Base-by-base conservation (phyloP, 2,888 invertebrate genomes). In the Xiphydria camelus region DNA sequence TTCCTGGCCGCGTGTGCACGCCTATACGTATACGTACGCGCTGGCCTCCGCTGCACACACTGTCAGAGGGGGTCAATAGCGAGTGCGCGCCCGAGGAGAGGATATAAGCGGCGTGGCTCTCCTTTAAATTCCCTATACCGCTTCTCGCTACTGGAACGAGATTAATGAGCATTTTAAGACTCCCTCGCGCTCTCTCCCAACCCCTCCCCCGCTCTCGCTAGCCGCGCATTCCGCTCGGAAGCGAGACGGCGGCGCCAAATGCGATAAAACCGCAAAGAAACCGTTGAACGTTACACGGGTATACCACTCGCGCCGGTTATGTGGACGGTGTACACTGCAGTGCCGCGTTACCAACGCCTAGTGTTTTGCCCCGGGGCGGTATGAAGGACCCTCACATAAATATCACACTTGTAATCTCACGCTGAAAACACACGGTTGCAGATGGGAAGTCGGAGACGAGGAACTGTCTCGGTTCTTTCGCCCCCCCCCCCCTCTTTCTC, bases 121-220 rank as follows among this genome's bases (percentile, higher is more conserved):
- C 23, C 47, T 50, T 47, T 25, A 45, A 45, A 39, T 53, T 52
- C 41, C 26, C 36, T 31, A 25, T 17, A 21, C 23, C 32, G 34
- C 34, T 39, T 31, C 32, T 33, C 18, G 23, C 39, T 20, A 18
- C 15, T 23, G 29, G 20, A 29, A 26, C 44, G 45, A 57, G 53
- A 58, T 58, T 58, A 58, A 58, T 53, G 55, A 57, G 55, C 55
- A 47, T 51, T 55, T 51, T 47, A 49, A 47, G 55, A 38, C 31
- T 46, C 42, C 2, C 4, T 14, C 3, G 9, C 39, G 6, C 15
- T 40, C 21, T 17, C 26, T 25, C 17, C 20, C 35, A n/a, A 17
- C 12, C 15, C 10, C 9, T 18, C 32, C 22, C 22, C 32, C 32
- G 22, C 12, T 9, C 32, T 21, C 21, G 20, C 6, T 33, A 38